Evolutionary conservation across 2,113 vertebrate species (phyloP), one percentile per base, ranked within the genome.

Genomic region (Barbus barbus): DNA sequence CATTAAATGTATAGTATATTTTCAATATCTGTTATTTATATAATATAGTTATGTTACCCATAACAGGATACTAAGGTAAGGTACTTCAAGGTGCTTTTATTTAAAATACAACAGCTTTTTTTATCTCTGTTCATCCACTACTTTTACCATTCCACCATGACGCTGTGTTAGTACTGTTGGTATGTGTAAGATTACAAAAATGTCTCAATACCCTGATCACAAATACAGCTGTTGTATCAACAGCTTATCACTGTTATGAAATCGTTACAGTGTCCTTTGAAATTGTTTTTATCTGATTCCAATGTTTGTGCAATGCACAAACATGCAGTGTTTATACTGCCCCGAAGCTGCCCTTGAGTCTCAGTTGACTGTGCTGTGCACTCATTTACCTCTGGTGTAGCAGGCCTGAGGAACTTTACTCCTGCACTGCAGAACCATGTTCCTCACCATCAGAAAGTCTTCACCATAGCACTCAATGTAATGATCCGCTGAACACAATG

Each of bases 361-460:
- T 7, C 7, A 3, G 46, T 2, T 8, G 9, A 26, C 71, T 16
- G 46, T 36, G 69, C 3, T 71, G 77, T 1, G 3, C n/a, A 36
- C 36, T 44, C 31, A 77, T 89, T 91, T 85, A 94, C 93, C 75
- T 89, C 81, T 89, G 67, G 90, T 93, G 87, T 93, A 94, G 84
- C 93, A 94, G 41, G 88, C 92, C 75, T 94, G 93, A 31, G 83
- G 26, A 5, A 82, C 78, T 14, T 80, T 78, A 41, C 92, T 26
- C 0, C 0, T 24, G 51, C 94, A 94, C 4, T 87, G 36, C 12
- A 93, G 82, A 22, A 82, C 9, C 86, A 79, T 13, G 79, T 93
- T 87, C n/a, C 84, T 90, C 71, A 94, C 84, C 83, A 89, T 86
- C 24, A 93, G 58, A 71, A 87, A 90, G 75, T 94, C 94, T 1